phyloP scores from a whole-genome alignment of 2,888 invertebrate species.

The Synergus japonicus region DNA sequence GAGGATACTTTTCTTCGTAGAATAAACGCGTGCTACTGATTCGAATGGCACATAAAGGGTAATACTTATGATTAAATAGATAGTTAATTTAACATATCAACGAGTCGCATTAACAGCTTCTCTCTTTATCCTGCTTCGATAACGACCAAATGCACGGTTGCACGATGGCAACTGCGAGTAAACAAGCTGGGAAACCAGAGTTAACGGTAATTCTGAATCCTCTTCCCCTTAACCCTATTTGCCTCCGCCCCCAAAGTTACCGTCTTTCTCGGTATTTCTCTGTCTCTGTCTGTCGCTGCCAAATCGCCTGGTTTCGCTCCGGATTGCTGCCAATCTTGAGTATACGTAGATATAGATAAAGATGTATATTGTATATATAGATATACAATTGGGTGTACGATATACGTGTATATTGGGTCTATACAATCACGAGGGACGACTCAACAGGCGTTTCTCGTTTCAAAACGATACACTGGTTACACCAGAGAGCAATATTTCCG shows the following conservation, averaged over 20 bases:
- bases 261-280: not conserved
- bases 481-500: constrained; percentile 35
- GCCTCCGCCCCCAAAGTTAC: not conserved
- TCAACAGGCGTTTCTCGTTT: constrained; percentile 40
- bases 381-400: not conserved
- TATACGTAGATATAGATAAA: not conserved
- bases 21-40: not conserved
- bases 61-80: not conserved
- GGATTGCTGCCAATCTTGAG: constrained; percentile 1
- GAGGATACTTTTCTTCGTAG: not conserved
- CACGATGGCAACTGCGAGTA: constrained; percentile 16
- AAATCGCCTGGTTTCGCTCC: constrained; percentile 33
- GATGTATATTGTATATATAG: constrained; percentile 3
- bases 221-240: not conserved
- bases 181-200: constrained; percentile 33
- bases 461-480: constrained; percentile 33
- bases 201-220: constrained; percentile 14
- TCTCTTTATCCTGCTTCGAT: constrained; percentile 13
- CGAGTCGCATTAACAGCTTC: constrained; percentile 2
- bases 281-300: constrained; percentile 17
- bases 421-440: constrained; percentile 27
- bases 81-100: constrained; percentile 5
- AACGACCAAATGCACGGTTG: constrained; percentile 10
- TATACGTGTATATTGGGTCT: not conserved
- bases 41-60: not conserved